A percentile compares a stretch with the other conserved stretches of the same genome.
These are phyloP conservation scores for Leucophenga montana DNA, from an alignment of 2,888 invertebrate species.

Conservation along the genomic window DNA sequence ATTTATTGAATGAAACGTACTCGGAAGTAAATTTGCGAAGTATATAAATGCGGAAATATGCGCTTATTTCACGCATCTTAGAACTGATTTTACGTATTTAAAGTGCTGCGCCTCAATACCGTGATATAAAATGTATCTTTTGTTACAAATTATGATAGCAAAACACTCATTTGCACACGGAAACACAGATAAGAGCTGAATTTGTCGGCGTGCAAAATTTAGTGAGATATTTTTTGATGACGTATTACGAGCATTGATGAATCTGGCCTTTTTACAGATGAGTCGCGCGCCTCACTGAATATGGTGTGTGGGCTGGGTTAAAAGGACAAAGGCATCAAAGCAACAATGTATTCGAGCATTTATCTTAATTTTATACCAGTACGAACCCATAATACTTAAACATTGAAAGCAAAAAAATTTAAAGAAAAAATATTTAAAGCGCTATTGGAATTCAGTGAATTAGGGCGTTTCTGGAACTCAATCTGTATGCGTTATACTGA, in stretches of 20 bases:
- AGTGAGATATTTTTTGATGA: slow-evolving; percentile 3
- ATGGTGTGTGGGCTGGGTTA: background rate
- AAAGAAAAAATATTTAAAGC: background rate
- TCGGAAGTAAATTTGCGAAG: background rate
- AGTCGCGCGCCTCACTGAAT: background rate
- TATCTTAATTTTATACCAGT: background rate
- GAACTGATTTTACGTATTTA: no score
- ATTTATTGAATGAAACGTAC: background rate
- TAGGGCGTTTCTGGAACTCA: slow-evolving; percentile 44
- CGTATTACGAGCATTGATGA: background rate
- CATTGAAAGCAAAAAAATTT: background rate
- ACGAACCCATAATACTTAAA: background rate
- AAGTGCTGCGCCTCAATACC: no score
- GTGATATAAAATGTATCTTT: no score
- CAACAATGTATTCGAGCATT: background rate
- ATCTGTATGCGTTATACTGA: slow-evolving; percentile 16
- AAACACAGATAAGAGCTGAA: background rate
- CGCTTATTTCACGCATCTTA: no score
- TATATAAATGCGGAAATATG: background rate
- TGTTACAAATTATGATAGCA: background rate
- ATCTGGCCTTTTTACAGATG: no score
- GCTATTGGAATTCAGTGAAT: slow-evolving; percentile 6
- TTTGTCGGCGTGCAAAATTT: background rate
- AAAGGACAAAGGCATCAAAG: background rate
- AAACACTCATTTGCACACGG: background rate